Percentiles rank a stretch among this genome's conserved stretches.
Conservation (phyloP, 2,113 vertebrate genomes). For the Toxotes jaculatrix region DNA sequence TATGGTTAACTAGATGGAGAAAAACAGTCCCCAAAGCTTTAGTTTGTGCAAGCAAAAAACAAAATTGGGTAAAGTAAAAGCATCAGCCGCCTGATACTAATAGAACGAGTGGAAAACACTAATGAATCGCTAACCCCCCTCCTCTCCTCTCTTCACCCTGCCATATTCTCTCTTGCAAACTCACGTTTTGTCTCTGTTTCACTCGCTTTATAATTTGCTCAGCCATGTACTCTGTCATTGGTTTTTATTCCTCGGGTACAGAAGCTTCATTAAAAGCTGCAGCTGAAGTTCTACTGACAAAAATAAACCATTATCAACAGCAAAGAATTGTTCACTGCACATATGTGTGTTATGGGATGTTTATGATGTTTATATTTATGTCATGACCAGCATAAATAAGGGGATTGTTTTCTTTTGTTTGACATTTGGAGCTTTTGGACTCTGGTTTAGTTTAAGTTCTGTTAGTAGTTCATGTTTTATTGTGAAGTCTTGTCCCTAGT, state of each 20-base stretch:
- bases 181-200: constrained; percentile 26
- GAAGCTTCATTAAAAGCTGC: constrained; percentile 56
- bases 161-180: constrained; percentile 27
- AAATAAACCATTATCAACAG: constrained; percentile 25
- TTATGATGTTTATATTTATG: constrained; percentile 1
- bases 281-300: neutral
- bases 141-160: constrained; percentile 24
- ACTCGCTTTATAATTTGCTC: constrained; percentile 25
- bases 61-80: constrained; percentile 56
- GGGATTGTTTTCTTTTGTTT: too few species aligned
- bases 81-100: constrained; percentile 49
- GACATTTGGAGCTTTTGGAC: too few species aligned
- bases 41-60: constrained; percentile 44
- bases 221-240: constrained; percentile 33
- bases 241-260: constrained; percentile 19
- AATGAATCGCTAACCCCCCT: constrained; percentile 62
- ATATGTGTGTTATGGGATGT: neutral
- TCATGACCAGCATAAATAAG: too few species aligned
- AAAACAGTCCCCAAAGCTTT: constrained; percentile 47
- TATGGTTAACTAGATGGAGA: constrained; percentile 33
- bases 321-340: neutral
- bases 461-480: too few species aligned
- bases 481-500: too few species aligned
- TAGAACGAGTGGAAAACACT: constrained; percentile 63
- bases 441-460: too few species aligned